Percentiles rank a stretch among this genome's conserved stretches.
These are phyloP conservation scores for Lonchura striata DNA, from an alignment of 2,113 vertebrate genomes.

Conservation along the genomic window DNA sequence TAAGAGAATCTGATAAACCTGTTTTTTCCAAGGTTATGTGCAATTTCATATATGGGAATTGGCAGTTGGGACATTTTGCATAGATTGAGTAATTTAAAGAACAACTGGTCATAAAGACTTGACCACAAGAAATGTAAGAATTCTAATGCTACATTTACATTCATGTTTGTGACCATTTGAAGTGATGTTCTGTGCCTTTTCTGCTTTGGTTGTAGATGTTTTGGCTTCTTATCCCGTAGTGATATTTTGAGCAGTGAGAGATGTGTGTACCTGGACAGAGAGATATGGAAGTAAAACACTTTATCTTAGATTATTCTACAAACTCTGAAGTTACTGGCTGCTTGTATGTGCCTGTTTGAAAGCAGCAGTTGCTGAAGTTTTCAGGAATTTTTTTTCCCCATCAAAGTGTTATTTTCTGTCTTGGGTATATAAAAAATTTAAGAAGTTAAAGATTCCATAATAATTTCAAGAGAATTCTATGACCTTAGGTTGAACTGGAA, in stretches of 20 bases:
- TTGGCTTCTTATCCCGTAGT: neutral
- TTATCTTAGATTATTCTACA: neutral
- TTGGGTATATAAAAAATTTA: neutral
- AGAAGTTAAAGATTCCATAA: neutral
- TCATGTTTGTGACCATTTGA: neutral
- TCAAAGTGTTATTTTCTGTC: neutral
- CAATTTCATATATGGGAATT: accelerated
- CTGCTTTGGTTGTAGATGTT: neutral
- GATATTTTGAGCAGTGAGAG: neutral
- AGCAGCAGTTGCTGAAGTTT: neutral
- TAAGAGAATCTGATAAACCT: neutral
- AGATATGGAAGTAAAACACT: neutral
- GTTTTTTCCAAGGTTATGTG: neutral
- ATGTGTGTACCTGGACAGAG: neutral
- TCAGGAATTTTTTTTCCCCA: too few species aligned
- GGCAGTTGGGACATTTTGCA: neutral
- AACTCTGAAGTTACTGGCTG: neutral
- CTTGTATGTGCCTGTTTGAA: neutral
- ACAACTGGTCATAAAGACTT: neutral
- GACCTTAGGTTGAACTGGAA: neutral
- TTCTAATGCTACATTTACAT: neutral
- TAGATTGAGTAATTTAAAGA: neutral
- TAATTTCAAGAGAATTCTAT: neutral
- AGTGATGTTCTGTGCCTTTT: neutral
- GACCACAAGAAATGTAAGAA: neutral